Conservation (phyloP, 2,797 vertebrate species). For the Rhabdomys pumilio region DNA sequence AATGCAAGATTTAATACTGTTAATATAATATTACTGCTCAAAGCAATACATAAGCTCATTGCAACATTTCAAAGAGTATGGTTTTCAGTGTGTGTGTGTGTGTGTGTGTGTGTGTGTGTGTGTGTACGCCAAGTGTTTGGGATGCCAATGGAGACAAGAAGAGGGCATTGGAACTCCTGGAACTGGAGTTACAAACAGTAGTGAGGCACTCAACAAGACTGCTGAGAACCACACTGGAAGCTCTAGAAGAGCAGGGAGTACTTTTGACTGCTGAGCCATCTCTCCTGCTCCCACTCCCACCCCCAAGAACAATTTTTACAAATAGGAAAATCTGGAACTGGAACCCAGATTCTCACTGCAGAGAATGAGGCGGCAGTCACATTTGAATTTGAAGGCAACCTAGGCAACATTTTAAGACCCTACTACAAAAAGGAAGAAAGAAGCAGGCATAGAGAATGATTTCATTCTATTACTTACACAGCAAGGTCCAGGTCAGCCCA, state of each 20-base stretch:
- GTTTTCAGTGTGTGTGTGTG: background rate
- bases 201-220: background rate
- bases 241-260: background rate
- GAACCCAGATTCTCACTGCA: background rate
- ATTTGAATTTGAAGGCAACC: background rate
- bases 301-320: background rate
- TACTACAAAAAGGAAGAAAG: background rate
- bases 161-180: background rate
- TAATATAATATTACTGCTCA: conserved; percentile 29
- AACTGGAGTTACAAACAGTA: background rate
- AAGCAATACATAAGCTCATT: background rate
- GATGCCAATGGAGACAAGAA: background rate
- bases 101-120: background rate
- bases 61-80: conserved; percentile 16
- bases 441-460: background rate
- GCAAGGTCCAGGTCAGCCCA: background rate
- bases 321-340: background rate
- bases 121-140: background rate
- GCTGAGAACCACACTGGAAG: too few species aligned
- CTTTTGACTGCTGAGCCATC: background rate
- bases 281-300: background rate
- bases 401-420: background rate
- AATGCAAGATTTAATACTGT: conserved; percentile 1
- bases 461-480: background rate
- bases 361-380: background rate